Evolutionary conservation across 2,113 vertebrate genomes (phyloP).

Genomic region (Ursus arctos): DNA sequence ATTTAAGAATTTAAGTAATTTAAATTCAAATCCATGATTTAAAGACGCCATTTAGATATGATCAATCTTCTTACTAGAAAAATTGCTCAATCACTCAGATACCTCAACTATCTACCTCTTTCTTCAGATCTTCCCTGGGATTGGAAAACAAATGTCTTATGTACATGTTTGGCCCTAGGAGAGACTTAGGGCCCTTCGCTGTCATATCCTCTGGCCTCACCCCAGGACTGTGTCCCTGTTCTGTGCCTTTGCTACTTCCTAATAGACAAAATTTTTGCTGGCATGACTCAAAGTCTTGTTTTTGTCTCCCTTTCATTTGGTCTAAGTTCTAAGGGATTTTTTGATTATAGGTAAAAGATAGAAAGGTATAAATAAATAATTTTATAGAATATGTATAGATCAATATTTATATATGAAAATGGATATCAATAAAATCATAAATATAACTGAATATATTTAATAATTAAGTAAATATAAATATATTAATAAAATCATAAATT

Average conservation of each 20-base stretch:
- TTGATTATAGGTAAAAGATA: not conserved
- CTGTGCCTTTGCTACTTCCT: not conserved
- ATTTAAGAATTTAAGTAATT: constrained; percentile 14
- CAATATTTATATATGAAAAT: not conserved
- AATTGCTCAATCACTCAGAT: not conserved
- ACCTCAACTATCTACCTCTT: not conserved
- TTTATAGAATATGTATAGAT: not conserved
- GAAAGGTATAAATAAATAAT: not conserved
- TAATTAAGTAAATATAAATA: not conserved
- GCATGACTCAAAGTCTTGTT: not conserved
- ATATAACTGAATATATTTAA: not conserved
- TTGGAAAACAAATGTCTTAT: not conserved
- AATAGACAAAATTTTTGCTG: not conserved
- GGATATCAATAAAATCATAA: not conserved
- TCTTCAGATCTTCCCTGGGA: not conserved
- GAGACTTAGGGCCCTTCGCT: accelerated
- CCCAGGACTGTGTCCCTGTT: not conserved
- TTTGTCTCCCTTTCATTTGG: not conserved
- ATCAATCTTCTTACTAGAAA: not conserved
- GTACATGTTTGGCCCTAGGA: not conserved
- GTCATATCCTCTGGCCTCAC: not conserved
- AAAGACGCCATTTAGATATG: not conserved
- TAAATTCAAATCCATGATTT: not conserved
- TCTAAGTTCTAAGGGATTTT: not conserved
- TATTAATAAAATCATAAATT: not conserved